Evolutionary conservation across 2,888 invertebrate genomes (phyloP).

Genomic region (Caenorhabditis drosophilae): DNA sequence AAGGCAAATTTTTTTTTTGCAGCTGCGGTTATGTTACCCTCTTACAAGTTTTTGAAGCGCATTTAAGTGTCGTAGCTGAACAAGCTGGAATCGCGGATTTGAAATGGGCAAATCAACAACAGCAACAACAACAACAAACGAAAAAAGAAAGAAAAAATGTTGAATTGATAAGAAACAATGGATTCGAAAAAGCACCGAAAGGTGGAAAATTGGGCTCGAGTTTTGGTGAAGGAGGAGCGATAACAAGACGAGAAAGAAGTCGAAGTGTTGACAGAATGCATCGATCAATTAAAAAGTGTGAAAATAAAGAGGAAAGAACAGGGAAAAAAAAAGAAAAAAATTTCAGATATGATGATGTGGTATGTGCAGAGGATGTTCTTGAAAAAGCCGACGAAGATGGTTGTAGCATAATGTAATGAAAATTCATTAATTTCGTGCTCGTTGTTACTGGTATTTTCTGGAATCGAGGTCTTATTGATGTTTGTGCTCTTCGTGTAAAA

Average conservation of each 20-base stretch:
- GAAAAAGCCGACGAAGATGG: slow-evolving; percentile 32
- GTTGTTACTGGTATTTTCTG: no score
- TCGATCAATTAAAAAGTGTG: slow-evolving; percentile 25
- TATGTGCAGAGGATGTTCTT: slow-evolving; percentile 28
- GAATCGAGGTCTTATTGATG: neutral
- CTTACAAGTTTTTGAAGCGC: slow-evolving; percentile 52
- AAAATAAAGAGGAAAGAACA: neutral
- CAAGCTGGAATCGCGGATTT: slow-evolving; percentile 27
- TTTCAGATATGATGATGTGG: slow-evolving; percentile 35
- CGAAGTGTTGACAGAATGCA: slow-evolving; percentile 42
- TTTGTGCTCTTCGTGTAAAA: neutral
- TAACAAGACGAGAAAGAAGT: slow-evolving; percentile 30
- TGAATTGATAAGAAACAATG: no score
- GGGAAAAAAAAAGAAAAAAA: neutral
- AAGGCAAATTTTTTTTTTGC: slow-evolving; percentile 1
- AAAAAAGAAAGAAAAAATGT: no score
- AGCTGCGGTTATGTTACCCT: slow-evolving; percentile 57
- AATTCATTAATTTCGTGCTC: no score
- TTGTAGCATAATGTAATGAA: slow-evolving; percentile 28
- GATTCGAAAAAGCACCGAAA: slow-evolving; percentile 2
- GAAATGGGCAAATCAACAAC: slow-evolving; percentile 4
- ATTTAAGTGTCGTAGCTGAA: slow-evolving; percentile 45
- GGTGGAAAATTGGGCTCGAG: neutral
- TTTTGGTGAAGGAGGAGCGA: neutral
- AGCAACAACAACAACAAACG: no score